These are phyloP conservation scores for Campoplex nolae DNA, from an alignment of 2,888 invertebrate species.

Conservation along the genomic window DNA sequence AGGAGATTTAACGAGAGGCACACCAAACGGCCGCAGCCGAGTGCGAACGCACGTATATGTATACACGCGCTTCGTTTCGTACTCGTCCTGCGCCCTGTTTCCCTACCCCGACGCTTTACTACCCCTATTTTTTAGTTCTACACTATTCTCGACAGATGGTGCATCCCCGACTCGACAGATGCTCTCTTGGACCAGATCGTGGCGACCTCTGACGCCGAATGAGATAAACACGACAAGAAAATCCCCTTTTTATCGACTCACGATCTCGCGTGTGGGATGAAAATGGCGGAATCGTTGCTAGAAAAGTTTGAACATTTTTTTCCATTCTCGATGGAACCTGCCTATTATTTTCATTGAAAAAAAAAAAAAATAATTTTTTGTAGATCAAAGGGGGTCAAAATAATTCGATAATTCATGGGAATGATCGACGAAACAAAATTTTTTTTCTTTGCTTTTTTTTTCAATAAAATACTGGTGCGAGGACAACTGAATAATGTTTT, in stretches of 20 bases:
- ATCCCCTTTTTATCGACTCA: slow-evolving; percentile 45
- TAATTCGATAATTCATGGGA: background rate
- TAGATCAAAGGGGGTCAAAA: background rate
- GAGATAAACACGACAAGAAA: background rate
- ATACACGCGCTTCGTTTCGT: slow-evolving; percentile 19
- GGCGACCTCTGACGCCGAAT: slow-evolving; percentile 77
- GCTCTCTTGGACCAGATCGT: slow-evolving; percentile 80
- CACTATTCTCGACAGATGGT: slow-evolving; percentile 75
- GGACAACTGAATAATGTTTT: background rate
- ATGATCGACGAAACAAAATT: background rate
- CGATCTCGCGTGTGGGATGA: slow-evolving; percentile 3
- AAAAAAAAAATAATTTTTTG: background rate
- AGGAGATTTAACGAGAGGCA: slow-evolving; percentile 57
- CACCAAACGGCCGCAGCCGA: slow-evolving; percentile 65
- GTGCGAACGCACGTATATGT: slow-evolving; percentile 58
- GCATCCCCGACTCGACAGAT: slow-evolving; percentile 71
- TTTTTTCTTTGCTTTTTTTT: background rate
- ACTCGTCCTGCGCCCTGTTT: slow-evolving; percentile 68
- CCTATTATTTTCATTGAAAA: too few species aligned
- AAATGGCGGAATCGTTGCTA: background rate
- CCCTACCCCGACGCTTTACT: slow-evolving; percentile 53
- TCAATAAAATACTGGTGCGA: too few species aligned
- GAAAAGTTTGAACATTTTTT: background rate
- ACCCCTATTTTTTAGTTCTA: slow-evolving; percentile 45
- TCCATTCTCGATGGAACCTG: background rate